Evolutionary conservation across 2,888 invertebrate species (phyloP).

Genomic region (Ariolimax columbianus): DNA sequence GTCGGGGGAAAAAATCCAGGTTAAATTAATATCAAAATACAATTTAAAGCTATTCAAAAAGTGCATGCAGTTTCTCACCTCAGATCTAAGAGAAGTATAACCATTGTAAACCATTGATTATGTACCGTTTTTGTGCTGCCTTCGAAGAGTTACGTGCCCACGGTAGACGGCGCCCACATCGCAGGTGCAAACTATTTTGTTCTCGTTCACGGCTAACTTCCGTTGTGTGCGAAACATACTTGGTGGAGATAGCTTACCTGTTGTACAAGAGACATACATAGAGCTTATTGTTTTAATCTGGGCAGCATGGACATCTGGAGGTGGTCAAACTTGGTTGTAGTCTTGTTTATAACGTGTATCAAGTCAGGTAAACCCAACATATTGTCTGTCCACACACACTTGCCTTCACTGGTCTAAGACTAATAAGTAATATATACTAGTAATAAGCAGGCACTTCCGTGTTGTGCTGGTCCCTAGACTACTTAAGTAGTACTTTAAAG

Average conservation of each 20-base stretch:
- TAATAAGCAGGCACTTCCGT: not conserved
- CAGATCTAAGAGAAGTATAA: no score
- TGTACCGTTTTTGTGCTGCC: no score
- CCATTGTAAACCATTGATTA: no score
- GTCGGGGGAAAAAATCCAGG: no score
- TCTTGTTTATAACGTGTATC: not conserved
- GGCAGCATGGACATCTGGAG: not conserved
- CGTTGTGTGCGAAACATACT: not conserved
- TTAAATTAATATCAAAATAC: no score
- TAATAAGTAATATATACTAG: no score
- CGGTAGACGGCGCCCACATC: constrained; percentile 23
- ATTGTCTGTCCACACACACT: not conserved
- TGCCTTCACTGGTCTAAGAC: no score
- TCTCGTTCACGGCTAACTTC: constrained; percentile 26
- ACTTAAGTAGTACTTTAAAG: no score
- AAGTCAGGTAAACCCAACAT: constrained; percentile 3
- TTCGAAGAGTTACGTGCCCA: not conserved
- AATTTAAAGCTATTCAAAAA: no score
- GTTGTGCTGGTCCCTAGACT: no score
- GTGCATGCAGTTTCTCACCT: no score
- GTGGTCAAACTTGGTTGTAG: not conserved
- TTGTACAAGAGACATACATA: not conserved
- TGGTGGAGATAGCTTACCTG: not conserved
- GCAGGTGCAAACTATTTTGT: constrained; percentile 26
- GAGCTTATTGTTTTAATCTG: not conserved